Conservation (phyloP, 2,113 vertebrate genomes). For the Hemibagrus wyckioides region DNA sequence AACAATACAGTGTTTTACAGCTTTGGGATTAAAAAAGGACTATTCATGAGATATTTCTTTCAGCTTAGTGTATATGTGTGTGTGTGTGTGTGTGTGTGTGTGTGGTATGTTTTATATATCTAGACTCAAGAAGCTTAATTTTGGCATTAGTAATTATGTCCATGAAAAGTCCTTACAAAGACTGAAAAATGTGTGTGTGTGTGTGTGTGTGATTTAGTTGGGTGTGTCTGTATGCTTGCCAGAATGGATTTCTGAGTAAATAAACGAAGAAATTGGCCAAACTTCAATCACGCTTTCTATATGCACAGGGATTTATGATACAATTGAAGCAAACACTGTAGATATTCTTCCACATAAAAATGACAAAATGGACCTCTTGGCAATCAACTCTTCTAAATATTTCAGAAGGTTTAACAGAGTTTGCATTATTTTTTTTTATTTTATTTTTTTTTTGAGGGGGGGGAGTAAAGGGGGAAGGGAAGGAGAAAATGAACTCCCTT, state of each 20-base stretch:
- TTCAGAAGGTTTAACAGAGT: slow-evolving; percentile 57
- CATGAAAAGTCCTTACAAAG: neutral
- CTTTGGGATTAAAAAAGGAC: neutral
- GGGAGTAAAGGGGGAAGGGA: too few relatives aligned
- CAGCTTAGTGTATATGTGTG: too few relatives aligned
- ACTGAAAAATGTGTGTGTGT: slow-evolving; percentile 35
- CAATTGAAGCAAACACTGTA: slow-evolving; percentile 54
- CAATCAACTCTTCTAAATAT: slow-evolving; percentile 68
- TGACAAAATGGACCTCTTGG: slow-evolving; percentile 59
- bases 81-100: too few relatives aligned
- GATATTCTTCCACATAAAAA: slow-evolving; percentile 44
- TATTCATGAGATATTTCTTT: too few relatives aligned
- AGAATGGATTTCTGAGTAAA: slow-evolving; percentile 62
- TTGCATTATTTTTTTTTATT: neutral
- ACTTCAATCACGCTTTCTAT: slow-evolving; percentile 70
- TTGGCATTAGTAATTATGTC: neutral
- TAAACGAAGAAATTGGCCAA: slow-evolving; percentile 67
- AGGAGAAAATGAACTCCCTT: neutral
- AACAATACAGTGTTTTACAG: neutral
- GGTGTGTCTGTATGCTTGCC: neutral
- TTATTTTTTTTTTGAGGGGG: too few relatives aligned
- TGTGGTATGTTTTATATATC: neutral
- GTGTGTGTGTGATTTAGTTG: neutral
- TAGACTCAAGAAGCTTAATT: neutral
- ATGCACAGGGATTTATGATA: slow-evolving; percentile 63